Evolutionary conservation across 2,888 invertebrate species (phyloP).

Genomic region (Andrena bicolor): DNA sequence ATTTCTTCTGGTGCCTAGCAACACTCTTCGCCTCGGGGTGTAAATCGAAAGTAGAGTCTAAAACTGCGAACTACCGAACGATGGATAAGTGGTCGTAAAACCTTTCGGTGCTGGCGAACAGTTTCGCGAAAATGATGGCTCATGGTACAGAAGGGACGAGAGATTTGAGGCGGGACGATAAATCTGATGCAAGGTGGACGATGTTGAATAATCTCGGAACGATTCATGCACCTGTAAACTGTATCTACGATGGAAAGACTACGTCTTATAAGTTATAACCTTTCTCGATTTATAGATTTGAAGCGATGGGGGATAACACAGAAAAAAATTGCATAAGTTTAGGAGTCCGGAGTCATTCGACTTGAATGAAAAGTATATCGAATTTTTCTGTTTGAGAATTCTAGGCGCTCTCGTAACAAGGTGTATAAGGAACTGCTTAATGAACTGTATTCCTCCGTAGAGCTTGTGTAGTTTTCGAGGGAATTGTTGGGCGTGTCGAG

Average conservation of each 20-base stretch:
- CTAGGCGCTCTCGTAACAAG: neutral
- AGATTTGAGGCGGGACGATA: neutral
- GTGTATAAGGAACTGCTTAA: neutral
- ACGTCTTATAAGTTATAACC: too few relatives aligned
- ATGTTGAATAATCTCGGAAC: slow-evolving; percentile 6
- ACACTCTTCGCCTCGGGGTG: slow-evolving; percentile 2
- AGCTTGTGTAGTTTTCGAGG: neutral
- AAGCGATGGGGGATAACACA: too few relatives aligned
- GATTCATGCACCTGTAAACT: neutral
- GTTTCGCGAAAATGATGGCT: slow-evolving; percentile 4
- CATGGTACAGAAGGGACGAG: neutral
- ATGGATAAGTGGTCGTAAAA: slow-evolving; percentile 58
- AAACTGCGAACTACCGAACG: slow-evolving; percentile 45
- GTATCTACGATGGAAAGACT: too few relatives aligned
- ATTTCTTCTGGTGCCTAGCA: slow-evolving; percentile 40
- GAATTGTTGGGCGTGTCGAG: neutral
- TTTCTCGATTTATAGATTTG: too few relatives aligned
- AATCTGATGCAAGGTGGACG: neutral
- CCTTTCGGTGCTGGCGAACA: slow-evolving; percentile 24
- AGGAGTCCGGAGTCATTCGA: too few relatives aligned
- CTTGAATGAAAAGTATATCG: too few relatives aligned
- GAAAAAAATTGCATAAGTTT: too few relatives aligned
- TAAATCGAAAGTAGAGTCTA: slow-evolving; percentile 40
- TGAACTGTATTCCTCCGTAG: neutral
- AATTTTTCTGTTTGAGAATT: too few relatives aligned